phyloP scores from a whole-genome alignment of 1,140 invertebrate species.

The Physella acuta region DNA sequence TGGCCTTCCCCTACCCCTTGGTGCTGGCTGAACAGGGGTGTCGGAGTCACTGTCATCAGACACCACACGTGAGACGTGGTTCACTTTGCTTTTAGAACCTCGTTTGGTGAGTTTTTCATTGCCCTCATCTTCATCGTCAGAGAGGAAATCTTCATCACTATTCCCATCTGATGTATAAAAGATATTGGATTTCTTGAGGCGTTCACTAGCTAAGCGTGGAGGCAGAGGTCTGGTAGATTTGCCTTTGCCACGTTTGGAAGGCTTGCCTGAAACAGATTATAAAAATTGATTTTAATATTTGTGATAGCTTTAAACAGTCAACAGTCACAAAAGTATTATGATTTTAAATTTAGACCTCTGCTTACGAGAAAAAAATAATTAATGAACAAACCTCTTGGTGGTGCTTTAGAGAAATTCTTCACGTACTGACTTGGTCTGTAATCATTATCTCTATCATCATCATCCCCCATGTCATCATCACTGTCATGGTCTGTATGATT shows the following conservation, averaged over 20 bases:
- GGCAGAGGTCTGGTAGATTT: conserved; percentile 16
- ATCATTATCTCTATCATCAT: conserved; percentile 21
- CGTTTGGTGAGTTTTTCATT: neutral
- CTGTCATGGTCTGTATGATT: conserved; percentile 13
- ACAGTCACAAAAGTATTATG: no score
- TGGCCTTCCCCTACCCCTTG: neutral
- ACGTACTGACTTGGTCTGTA: conserved; percentile 4
- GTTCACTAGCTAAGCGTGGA: conserved; percentile 5
- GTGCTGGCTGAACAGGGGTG: neutral
- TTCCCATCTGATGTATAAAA: conserved; percentile 19
- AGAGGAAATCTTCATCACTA: neutral
- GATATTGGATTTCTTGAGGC: conserved; percentile 17
- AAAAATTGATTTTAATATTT: no score
- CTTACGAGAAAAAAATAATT: no score
- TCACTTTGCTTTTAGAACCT: neutral
- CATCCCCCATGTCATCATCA: conserved; percentile 15
- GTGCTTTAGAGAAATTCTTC: neutral
- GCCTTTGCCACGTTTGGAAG: neutral
- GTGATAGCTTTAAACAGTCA: no score
- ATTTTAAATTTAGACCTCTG: no score
- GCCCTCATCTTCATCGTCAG: conserved; percentile 3
- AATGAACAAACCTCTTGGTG: no score
- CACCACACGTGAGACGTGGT: no score
- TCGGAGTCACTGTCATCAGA: neutral
- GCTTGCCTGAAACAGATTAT: conserved; percentile 22